Conservation (phyloP, 2,888 invertebrate species). For the Acrobasis repandana region DNA sequence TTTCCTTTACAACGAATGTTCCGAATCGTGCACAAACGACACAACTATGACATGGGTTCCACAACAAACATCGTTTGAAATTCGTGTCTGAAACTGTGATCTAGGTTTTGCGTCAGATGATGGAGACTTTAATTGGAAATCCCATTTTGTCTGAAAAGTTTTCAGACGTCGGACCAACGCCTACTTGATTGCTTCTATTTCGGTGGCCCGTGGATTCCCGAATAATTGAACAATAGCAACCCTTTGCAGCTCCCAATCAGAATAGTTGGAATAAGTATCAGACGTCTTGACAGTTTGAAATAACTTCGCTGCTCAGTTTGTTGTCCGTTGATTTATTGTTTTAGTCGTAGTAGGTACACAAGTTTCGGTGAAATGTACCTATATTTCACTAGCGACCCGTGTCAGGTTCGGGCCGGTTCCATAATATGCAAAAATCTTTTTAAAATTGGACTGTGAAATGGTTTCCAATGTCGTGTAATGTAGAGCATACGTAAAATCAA, state of each 20-base stretch:
- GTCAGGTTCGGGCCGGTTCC: too few relatives aligned
- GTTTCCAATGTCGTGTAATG: too few relatives aligned
- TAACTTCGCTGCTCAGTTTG: neutral
- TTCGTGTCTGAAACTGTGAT: constrained; percentile 28
- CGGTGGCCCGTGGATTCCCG: constrained; percentile 22
- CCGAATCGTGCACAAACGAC: too few relatives aligned
- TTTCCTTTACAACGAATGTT: too few relatives aligned
- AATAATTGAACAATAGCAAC: constrained; percentile 25
- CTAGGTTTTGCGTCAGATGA: constrained; percentile 25
- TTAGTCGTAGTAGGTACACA: too few relatives aligned
- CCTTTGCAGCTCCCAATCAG: constrained; percentile 17
- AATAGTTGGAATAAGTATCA: constrained; percentile 20
- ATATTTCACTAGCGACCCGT: too few relatives aligned
- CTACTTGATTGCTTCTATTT: constrained; percentile 39
- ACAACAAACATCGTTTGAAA: neutral
- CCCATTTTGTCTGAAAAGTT: constrained; percentile 44
- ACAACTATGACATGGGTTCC: too few relatives aligned
- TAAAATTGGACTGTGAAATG: too few relatives aligned
- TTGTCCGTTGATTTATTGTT: neutral
- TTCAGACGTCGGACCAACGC: constrained; percentile 28
- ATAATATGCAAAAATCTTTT: too few relatives aligned
- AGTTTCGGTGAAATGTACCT: too few relatives aligned
- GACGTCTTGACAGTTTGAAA: neutral
- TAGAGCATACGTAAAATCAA: too few relatives aligned
- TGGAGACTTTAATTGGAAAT: constrained; percentile 47